Evolutionary conservation across 1,140 invertebrate genomes (phyloP), one percentile per base, ranked within the genome.

Genomic region (Panagrolaimus sp.): DNA sequence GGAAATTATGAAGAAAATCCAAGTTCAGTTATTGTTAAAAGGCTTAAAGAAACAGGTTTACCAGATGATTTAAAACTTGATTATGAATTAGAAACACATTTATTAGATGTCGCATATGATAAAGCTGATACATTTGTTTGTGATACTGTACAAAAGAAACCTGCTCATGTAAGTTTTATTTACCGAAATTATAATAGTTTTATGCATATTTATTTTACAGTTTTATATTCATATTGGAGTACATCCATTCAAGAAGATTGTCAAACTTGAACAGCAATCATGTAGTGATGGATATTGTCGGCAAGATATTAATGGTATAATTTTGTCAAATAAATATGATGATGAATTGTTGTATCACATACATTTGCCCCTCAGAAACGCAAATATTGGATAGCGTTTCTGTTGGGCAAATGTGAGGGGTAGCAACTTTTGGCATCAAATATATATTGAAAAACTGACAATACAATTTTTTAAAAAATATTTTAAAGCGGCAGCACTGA

Each of bases 191-290:
- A n/a, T 38, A 57, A 23, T 57, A 20, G 4, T 23, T 2, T 8
- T 14, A 23, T 11, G 1, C 27, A 11, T 57, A 57, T n/a, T 27
- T 13, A 23, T 27, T 57, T 57, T 57, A 25, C n/a, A 57, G 51
- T 57, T 57, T 20, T 57, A 57, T 27, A 57, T 57, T 16, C 51
- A 57, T 57, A 11, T 57, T 27, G 51, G 51, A 4, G 51, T 57
- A 20, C 51, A 57, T 57, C 51, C 51, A 20, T 23, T 57, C n/a
- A 20, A 11, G n/a, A 57, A 27, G 20, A 9, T 11, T 16, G 51
- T 57, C 51, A 57, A 57, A 57, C 20, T 57, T 20, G 51, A 57
- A 27, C 51, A 57, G n/a, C 51, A 57, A 57, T 57, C 51, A 11
- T 20, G 51, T 16, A 57, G 51, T 57, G 51, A 57, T 25, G 51